Conservation (phyloP, 1,140 invertebrate genomes). For the Notospermus geniculatus region DNA sequence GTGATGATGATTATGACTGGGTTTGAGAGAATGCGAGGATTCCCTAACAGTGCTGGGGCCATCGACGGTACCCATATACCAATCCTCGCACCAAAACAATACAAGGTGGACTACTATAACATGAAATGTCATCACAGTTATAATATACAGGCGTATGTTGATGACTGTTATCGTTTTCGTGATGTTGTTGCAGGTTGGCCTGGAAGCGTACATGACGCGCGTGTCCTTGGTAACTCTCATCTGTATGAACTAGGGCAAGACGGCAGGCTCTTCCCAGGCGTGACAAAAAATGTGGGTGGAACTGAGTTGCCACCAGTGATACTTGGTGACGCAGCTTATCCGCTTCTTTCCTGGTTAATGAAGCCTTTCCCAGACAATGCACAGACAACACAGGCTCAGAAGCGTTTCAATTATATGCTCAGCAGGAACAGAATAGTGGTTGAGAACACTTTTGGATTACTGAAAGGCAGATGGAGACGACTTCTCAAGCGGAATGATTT, state of each 20-base stretch:
- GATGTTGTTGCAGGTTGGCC: background rate
- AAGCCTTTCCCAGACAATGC: background rate
- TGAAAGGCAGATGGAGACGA: background rate
- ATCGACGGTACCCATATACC: slow-evolving; percentile 4
- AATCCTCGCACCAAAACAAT: background rate
- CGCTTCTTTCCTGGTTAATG: too few species aligned
- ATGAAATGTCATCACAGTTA: background rate
- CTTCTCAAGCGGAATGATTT: background rate
- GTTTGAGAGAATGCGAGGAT: background rate
- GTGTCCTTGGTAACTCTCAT: background rate
- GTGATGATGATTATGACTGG: background rate
- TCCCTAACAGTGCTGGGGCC: background rate
- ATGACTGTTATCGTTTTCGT: background rate
- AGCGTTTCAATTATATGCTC: background rate
- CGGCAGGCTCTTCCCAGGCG: background rate
- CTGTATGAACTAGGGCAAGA: background rate
- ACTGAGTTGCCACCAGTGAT: background rate
- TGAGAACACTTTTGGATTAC: background rate
- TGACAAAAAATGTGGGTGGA: background rate
- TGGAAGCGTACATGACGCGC: background rate
- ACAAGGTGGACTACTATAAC: background rate
- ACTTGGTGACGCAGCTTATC: background rate
- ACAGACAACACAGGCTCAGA: background rate
- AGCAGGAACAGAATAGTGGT: background rate
- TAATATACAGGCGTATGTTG: background rate